Evolutionary conservation across 2,797 vertebrate genomes (phyloP), one percentile per base, ranked within the genome.

Genomic region (Enteromius afrohamiltoni): DNA sequence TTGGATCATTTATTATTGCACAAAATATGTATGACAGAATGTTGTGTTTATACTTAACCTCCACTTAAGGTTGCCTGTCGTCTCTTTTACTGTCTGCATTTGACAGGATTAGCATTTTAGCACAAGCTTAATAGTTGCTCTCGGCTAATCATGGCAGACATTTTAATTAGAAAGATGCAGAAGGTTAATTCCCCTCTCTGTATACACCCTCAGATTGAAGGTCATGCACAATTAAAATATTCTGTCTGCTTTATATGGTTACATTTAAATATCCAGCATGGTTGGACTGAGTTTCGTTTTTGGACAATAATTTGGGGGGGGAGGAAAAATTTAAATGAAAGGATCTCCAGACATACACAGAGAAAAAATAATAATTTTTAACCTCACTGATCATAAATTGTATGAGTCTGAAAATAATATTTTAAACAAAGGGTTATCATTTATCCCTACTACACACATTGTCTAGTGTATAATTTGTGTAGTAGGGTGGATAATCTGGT

Each of bases 81-180:
- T 86, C 73, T 37, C 51, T 83, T 83, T 79, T 70, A 82, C 51
- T 14, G 1, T 64, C 70, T 73, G 68, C 16, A 40, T 55, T 85
- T 87, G 75, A 82, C 71, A 81, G 76, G 49, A 45, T 84, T 34
- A 53, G 42, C 77, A 68, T 79, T 69, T 81, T 53, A 77, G 53
- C 65, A 53, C 64, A 81, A 67, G 64, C 70, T 17, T 88, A 26
- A 73, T 68, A 13, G 67, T 71, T 13, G 62, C 8, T 60, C n/a
- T 71, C n/a, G 10, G 79, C 79, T 76, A 29, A 81, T 51, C 55
- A 82, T 77, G 47, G 67, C 65, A 84, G 80, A 58, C n/a, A n/a
- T 88, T 82, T 85, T 89, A 87, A 90, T 87, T 85, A 77, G 85
- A 34, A 87, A 80, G 47, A 85, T 81, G 71, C 49, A 71, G 75